Evolutionary conservation across 1,140 invertebrate genomes (phyloP), one percentile per base, ranked within the genome.

Genomic region (Nymphalis io): DNA sequence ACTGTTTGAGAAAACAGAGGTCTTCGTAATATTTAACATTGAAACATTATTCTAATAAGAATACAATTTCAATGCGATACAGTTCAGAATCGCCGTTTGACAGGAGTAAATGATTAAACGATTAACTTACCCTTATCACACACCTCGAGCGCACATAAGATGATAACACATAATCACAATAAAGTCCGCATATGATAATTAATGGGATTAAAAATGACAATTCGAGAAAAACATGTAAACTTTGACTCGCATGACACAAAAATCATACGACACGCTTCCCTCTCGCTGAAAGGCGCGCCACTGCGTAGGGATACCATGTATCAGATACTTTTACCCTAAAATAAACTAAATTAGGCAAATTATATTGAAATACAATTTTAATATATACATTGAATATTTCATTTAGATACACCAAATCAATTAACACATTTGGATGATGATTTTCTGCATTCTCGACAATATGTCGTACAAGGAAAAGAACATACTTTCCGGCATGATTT

Each of bases 91-190:
- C 62, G 77, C 74, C 78, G 77, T 73, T 76, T 80, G 80, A 80
- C 80, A 81, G 74, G 73, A 65, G 60, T 70, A 80, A 81, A 75
- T 73, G 59, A 78, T 74, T 80, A 80, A 78, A 83, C 77, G 70
- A 60, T 73, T 70, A 76, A 67, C 87, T 88, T 88, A 88, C 89
- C 85, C 80, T 91, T 91, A 89, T 90, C 86, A 82, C 76, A 79
- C 80, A 78, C 75, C 81, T 82, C 78, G 63, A 67, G 58, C 69
- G 75, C 87, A 80, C 84, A 81, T 70, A 62, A 78, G 78, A 82
- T 85, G 81, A 87, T 82, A 85, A 79, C 85, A 89, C 87, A 90
- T 89, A 90, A 90, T 90, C 88, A 90, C 87, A 82, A 80, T 72
- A 83, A 82, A 72, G 80, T 82, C 75, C 77, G 68, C 76, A 70